Percentiles rank a stretch among this genome's conserved stretches.
These are phyloP conservation scores for Drosophila birchii DNA, from an alignment of 2,888 invertebrate species.

Conservation along the genomic window DNA sequence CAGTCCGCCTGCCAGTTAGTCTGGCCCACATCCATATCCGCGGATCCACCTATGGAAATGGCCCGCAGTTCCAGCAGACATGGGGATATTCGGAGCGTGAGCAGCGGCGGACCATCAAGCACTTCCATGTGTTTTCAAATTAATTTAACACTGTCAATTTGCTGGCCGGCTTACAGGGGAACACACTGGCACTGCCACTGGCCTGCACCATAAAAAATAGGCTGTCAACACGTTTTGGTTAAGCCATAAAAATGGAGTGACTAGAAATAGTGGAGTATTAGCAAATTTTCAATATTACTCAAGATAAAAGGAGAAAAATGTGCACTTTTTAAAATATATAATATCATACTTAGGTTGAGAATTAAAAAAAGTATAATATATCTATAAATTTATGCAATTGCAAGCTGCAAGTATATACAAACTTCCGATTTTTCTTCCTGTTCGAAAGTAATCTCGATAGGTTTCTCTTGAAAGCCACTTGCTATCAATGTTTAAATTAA, in stretches of 20 bases:
- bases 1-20: constrained; percentile 39
- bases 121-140: constrained; percentile 79
- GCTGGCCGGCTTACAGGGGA: constrained; percentile 71
- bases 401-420: background rate
- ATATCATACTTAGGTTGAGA: too few species aligned
- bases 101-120: constrained; percentile 33
- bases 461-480: background rate
- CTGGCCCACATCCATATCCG: constrained; percentile 15
- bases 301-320: background rate
- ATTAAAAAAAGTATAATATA: too few species aligned
- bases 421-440: background rate
- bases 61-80: constrained; percentile 6
- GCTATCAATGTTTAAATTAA: too few species aligned
- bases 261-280: background rate
- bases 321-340: too few species aligned
- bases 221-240: constrained; percentile 7
- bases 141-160: constrained; percentile 81
- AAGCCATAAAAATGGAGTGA: background rate
- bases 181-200: constrained; percentile 36
- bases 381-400: too few species aligned
- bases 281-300: background rate
- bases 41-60: constrained; percentile 64
- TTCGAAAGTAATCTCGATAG: background rate
- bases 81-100: constrained; percentile 6
- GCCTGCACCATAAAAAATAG: constrained; percentile 32